Evolutionary conservation across 2,113 vertebrate species (phyloP).

Genomic region (Vicugna pacos): DNA sequence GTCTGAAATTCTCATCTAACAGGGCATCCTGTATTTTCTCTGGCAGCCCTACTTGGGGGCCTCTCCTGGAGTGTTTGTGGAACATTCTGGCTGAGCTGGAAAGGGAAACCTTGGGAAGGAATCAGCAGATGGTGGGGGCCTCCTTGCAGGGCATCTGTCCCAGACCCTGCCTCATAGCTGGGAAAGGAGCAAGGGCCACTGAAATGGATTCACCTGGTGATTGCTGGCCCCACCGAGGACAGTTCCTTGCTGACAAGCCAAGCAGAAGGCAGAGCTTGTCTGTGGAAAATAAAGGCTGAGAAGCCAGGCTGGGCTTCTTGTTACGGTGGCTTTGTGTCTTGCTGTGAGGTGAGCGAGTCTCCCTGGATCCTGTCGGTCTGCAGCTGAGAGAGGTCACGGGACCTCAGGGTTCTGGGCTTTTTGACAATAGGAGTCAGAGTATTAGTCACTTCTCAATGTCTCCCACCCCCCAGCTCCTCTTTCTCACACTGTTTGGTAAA

Average conservation of each 20-base stretch:
- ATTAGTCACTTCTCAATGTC: rapidly evolving
- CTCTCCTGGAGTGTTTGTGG: background rate
- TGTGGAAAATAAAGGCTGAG: background rate
- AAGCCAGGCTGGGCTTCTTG: background rate
- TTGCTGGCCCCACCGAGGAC: rapidly evolving
- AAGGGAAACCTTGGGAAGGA: slow-evolving; percentile 5
- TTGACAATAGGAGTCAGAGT: background rate
- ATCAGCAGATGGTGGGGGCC: background rate
- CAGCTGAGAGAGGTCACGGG: background rate
- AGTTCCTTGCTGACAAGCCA: background rate
- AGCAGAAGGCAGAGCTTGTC: rapidly evolving
- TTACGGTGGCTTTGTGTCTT: rapidly evolving
- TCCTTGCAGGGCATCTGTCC: background rate
- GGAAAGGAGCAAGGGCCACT: background rate
- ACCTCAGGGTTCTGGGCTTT: background rate
- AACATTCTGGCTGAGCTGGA: background rate
- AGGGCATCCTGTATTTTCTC: background rate
- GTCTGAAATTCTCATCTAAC: background rate
- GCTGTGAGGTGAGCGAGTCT: background rate
- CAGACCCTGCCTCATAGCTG: background rate
- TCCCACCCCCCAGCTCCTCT: background rate
- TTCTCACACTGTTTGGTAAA: background rate
- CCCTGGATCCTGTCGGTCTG: rapidly evolving
- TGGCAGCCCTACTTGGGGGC: background rate
- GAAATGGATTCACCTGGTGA: too few species aligned